These are phyloP conservation scores for Sylvietta virens DNA, from an alignment of 2,113 vertebrate species.

Conservation along the genomic window DNA sequence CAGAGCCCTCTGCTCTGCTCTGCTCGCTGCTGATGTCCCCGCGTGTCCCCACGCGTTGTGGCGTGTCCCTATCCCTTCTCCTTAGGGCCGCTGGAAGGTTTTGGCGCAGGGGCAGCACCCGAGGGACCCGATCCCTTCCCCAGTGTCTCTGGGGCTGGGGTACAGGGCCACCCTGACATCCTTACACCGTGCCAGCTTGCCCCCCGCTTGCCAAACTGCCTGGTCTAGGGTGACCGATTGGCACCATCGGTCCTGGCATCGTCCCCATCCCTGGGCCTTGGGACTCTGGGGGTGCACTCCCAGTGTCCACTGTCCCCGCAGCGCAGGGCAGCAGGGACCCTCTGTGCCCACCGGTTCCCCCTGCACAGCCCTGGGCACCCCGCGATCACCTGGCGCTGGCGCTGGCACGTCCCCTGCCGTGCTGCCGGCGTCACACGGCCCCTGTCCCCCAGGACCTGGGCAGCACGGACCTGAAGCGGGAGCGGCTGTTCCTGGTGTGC, in stretches of 20 bases:
- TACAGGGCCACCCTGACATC: not conserved
- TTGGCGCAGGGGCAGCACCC: not conserved
- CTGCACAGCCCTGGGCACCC: accelerated
- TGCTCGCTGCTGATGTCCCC: not conserved
- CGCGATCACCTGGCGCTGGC: accelerated
- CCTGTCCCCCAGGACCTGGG: constrained; percentile 50
- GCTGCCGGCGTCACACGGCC: not conserved
- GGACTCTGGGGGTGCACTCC: not conserved
- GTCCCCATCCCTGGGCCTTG: not conserved
- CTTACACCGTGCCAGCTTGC: accelerated
- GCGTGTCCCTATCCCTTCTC: not conserved
- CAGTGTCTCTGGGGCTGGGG: accelerated
- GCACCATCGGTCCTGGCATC: accelerated
- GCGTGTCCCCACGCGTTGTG: accelerated
- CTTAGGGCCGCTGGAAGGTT: not conserved
- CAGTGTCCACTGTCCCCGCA: not conserved
- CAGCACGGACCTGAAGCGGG: constrained; percentile 54
- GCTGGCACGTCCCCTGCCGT: accelerated
- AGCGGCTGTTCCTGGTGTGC: constrained; percentile 61
- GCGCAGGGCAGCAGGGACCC: not conserved
- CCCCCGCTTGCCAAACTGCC: not conserved
- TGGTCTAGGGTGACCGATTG: not conserved
- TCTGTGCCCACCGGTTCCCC: accelerated
- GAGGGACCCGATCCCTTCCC: accelerated
- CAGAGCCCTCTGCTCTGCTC: not conserved